Conservation (phyloP, 1,140 invertebrate genomes). For the Cotesia typhae region DNA sequence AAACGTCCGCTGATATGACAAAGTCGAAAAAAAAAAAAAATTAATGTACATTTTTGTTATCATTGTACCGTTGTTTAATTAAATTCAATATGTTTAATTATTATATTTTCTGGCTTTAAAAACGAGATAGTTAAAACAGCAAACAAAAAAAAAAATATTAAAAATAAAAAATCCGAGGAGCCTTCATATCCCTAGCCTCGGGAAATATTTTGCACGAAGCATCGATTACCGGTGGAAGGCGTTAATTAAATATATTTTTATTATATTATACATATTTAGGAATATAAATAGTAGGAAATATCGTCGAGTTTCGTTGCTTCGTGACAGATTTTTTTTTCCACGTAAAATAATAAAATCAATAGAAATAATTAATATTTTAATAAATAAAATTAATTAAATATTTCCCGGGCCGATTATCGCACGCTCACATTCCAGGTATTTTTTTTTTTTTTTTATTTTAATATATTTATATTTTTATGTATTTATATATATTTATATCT, state of each 20-base stretch:
- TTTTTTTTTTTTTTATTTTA: no score
- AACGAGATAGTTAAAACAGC: not conserved
- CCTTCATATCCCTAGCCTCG: constrained; percentile 10
- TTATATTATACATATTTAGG: not conserved
- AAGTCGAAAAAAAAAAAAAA: not conserved
- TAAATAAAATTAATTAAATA: constrained; percentile 4
- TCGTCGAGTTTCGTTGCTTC: constrained; percentile 27
- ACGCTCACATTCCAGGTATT: constrained; percentile 1
- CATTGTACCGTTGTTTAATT: not conserved
- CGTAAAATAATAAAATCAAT: not conserved
- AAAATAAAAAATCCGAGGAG: constrained; percentile 16
- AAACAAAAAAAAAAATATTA: not conserved
- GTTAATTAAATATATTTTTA: constrained; percentile 7
- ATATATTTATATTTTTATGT: no score
- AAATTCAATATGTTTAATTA: not conserved
- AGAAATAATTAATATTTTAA: not conserved
- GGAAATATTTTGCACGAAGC: constrained; percentile 28
- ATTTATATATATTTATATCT: constrained; percentile 1
- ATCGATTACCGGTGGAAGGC: constrained; percentile 24
- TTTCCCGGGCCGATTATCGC: constrained; percentile 15
- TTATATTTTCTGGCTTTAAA: not conserved
- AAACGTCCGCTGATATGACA: constrained; percentile 27
- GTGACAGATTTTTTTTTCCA: not conserved
- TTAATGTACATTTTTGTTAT: no score
- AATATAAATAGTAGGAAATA: constrained; percentile 14